Evolutionary conservation across 2,888 invertebrate genomes (phyloP).

Genomic region (Teinopalpus imperialis): DNA sequence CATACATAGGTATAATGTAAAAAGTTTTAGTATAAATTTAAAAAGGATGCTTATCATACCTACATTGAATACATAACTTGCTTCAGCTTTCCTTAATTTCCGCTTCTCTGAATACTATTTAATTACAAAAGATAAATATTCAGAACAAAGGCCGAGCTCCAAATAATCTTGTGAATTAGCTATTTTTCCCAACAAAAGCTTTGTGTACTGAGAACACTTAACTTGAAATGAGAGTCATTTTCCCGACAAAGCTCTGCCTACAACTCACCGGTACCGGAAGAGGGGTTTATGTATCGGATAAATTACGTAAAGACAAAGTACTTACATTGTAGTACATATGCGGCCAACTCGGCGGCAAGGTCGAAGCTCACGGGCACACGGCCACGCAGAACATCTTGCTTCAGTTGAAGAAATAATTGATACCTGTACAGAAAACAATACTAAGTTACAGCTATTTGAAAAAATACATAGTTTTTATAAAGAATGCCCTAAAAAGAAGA

Average conservation of each 20-base stretch:
- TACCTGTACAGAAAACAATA: slow-evolving; percentile 85
- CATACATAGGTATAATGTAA: no score
- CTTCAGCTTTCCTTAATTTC: slow-evolving; percentile 4
- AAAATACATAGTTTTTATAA: no score
- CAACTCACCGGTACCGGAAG: slow-evolving; percentile 12
- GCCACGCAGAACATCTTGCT: slow-evolving; percentile 97
- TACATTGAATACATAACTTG: not conserved
- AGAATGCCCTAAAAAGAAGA: no score
- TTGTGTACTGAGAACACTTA: slow-evolving; percentile 25
- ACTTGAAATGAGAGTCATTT: slow-evolving; percentile 25
- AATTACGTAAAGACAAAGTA: slow-evolving; percentile 37
- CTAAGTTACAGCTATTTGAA: no score
- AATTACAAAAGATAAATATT: slow-evolving; percentile 21
- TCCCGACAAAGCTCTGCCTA: slow-evolving; percentile 18
- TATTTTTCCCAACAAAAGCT: slow-evolving; percentile 23
- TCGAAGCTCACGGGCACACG: slow-evolving; percentile 95
- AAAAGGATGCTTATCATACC: no score
- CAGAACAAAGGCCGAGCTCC: slow-evolving; percentile 19
- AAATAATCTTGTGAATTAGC: slow-evolving; percentile 24
- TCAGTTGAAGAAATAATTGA: slow-evolving; percentile 97
- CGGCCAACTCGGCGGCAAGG: slow-evolving; percentile 94
- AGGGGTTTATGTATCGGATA: not conserved
- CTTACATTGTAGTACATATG: slow-evolving; percentile 97
- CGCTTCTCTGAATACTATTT: slow-evolving; percentile 13
- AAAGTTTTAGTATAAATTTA: not conserved